phyloP scores from a whole-genome alignment of 2,888 invertebrate species.

The Harpagoxenus sublaevis region DNA sequence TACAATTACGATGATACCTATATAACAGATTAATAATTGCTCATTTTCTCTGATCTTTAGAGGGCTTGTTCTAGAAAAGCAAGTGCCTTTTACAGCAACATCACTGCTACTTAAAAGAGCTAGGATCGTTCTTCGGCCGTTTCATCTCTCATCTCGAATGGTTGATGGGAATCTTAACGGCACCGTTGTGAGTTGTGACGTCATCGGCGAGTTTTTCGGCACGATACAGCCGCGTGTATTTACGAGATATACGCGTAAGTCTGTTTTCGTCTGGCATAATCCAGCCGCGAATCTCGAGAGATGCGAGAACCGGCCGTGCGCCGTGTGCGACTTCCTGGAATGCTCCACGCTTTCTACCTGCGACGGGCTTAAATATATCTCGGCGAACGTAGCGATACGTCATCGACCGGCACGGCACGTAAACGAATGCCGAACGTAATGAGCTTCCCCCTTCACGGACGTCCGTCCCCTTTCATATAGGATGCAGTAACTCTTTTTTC shows the following conservation, averaged over 20 bases:
- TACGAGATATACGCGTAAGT: not conserved
- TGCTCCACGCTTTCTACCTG: constrained; percentile 82
- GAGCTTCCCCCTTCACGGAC: not conserved
- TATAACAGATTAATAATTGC: not conserved
- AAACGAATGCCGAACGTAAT: constrained; percentile 12
- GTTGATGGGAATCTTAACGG: not conserved
- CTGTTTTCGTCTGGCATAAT: not conserved
- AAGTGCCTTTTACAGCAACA: not conserved
- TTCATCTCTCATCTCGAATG: not conserved
- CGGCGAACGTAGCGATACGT: constrained; percentile 19
- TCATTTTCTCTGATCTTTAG: constrained; percentile 2
- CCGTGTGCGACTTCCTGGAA: constrained; percentile 74
- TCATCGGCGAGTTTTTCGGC: constrained; percentile 18
- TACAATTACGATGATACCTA: not conserved
- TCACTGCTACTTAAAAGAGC: not conserved
- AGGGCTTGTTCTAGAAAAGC: not conserved
- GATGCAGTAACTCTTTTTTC: not conserved
- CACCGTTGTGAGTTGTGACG: not conserved
- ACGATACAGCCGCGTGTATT: not conserved
- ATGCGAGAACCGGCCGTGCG: constrained; percentile 18
- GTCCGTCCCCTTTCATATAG: not conserved
- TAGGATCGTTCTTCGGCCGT: not conserved
- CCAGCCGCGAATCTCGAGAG: no score
- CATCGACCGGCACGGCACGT: constrained; percentile 15
- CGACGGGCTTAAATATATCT: constrained; percentile 47